These are phyloP conservation scores for Aphidius colemani DNA, from an alignment of 2,888 invertebrate species.

Conservation along the genomic window DNA sequence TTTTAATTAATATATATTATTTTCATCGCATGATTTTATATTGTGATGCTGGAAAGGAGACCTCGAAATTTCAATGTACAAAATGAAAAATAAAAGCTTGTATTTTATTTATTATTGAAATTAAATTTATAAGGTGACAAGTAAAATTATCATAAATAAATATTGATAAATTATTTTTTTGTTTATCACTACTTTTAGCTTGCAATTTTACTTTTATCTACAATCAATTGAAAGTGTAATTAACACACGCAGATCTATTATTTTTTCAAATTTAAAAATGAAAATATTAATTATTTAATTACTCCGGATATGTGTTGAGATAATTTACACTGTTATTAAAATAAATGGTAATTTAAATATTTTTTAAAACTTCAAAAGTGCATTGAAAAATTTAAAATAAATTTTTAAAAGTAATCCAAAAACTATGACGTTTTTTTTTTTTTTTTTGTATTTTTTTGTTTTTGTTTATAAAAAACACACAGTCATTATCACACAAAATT, in stretches of 20 bases:
- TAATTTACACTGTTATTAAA: no score
- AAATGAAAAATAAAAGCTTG: neutral
- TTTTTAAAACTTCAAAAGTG: no score
- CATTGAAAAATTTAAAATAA: no score
- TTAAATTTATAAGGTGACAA: constrained; percentile 7
- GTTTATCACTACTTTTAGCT: neutral
- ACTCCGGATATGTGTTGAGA: no score
- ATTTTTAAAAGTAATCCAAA: no score
- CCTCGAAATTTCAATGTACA: constrained; percentile 15
- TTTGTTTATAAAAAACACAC: constrained; percentile 46
- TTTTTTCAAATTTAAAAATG: no score
- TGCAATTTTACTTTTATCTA: neutral
- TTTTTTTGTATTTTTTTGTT: constrained; percentile 10
- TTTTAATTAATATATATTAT: constrained; percentile 16
- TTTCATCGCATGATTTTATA: constrained; percentile 11
- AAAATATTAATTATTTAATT: no score
- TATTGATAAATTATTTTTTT: neutral
- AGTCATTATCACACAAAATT: no score
- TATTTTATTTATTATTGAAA: neutral
- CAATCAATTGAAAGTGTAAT: neutral
- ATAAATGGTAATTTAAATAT: no score
- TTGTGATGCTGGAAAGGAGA: constrained; percentile 28
- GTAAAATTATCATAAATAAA: neutral
- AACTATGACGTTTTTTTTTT: neutral
- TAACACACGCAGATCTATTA: neutral